A percentile compares a stretch with the other conserved stretches of the same genome.
Conservation (phyloP, 2,113 vertebrate genomes). For the Sitta europaea region DNA sequence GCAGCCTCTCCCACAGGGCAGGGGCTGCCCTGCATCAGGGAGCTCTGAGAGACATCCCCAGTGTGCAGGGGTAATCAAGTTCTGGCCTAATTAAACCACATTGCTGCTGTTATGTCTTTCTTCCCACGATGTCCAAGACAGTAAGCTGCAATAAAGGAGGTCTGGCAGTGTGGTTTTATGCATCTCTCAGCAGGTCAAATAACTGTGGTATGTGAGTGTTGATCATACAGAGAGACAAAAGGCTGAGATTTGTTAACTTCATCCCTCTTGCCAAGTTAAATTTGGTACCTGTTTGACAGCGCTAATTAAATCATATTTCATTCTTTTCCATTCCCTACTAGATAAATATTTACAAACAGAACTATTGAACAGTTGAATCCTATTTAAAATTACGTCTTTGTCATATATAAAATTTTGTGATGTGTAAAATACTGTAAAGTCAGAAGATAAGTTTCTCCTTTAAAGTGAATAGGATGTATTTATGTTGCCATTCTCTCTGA, state of each 20-base stretch:
- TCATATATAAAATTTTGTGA: not conserved
- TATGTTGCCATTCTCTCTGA: not conserved
- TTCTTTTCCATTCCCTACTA: not conserved
- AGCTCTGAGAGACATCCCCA: not conserved
- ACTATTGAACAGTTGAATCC: not conserved
- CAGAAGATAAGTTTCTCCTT: not conserved
- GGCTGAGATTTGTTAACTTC: not conserved
- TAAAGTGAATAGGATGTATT: not conserved
- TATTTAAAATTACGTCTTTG: not conserved
- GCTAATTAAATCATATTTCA: not conserved
- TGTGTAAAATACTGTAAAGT: not conserved
- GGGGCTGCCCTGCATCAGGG: rapidly evolving
- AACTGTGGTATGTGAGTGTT: not conserved
- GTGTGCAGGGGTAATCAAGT: not conserved
- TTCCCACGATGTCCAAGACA: not conserved
- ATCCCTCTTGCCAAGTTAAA: not conserved
- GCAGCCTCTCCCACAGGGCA: not conserved
- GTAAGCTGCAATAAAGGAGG: not conserved
- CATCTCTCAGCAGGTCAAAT: not conserved
- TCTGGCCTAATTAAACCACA: not conserved
- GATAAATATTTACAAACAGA: not conserved
- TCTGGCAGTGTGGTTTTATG: not conserved
- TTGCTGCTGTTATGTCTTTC: not conserved
- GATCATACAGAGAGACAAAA: not conserved
- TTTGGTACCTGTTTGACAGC: not conserved